Percentiles rank a stretch among this genome's conserved stretches.
Evolutionary conservation across 1,140 invertebrate genomes (phyloP).

Genomic region (Trichonephila clavata): DNA sequence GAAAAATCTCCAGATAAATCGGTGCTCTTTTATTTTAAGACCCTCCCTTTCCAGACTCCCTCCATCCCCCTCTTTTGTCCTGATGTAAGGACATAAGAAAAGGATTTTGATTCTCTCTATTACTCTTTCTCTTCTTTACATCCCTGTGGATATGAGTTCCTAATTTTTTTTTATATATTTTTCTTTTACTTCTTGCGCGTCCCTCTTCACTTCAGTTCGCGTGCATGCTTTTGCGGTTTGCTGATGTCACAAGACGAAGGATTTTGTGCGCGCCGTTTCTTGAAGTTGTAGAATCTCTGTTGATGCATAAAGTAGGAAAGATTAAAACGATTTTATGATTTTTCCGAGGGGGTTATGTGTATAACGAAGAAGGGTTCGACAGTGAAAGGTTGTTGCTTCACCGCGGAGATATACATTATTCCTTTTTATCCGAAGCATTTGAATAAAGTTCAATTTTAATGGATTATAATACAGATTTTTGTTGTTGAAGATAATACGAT

Average conservation of each 20-base stretch:
- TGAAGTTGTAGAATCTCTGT: background rate
- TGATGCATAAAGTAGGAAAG: conserved; percentile 15
- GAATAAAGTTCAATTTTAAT: conserved; percentile 23
- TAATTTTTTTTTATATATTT: conserved; percentile 18
- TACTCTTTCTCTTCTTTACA: conserved; percentile 22
- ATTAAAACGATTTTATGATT: conserved; percentile 44
- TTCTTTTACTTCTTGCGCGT: too few species aligned
- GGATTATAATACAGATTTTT: background rate
- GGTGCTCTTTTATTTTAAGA: conserved; percentile 75
- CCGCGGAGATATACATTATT: background rate
- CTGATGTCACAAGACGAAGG: conserved; percentile 45
- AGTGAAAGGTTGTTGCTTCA: background rate
- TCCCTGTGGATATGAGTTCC: conserved; percentile 30
- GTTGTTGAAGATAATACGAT: background rate
- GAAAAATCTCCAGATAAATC: conserved; percentile 70
- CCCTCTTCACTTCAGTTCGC: background rate
- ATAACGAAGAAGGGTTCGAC: too few species aligned
- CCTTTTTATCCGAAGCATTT: conserved; percentile 36
- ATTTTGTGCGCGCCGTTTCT: background rate
- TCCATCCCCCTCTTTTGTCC: background rate
- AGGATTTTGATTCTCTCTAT: conserved; percentile 64
- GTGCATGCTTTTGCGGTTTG: conserved; percentile 57
- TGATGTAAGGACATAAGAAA: conserved; percentile 46
- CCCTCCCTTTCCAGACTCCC: background rate
- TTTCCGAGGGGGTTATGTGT: too few species aligned